Evolutionary conservation across 2,888 invertebrate genomes (phyloP), one percentile per base, ranked within the genome.

Genomic region (Epinotia bilunana): DNA sequence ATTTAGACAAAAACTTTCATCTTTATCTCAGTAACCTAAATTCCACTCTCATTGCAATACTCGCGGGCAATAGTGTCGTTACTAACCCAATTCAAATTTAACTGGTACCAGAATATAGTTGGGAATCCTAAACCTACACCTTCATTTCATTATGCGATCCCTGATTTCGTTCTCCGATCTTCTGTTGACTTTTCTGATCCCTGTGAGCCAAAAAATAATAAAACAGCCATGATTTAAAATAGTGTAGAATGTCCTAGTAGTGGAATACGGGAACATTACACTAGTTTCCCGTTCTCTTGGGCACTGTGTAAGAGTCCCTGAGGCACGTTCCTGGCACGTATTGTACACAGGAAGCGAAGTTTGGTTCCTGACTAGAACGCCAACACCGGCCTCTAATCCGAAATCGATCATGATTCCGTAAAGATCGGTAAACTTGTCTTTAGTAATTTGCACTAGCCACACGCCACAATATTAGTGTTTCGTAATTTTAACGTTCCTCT

Each of bases 341-440:
- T 72, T 71, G 72, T 72, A 72, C 65, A 75, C 75, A 72, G 72
- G 72, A 72, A 75, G 75, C 65, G 71, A 75, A 75, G 71, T 75
- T 75, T 62, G 75, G 67, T 49, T 60, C 65, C 61, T 65, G 65
- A 67, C 74, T 71, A 28, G 65, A 71, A 75, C 74, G 33, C 65
- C 71, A 75, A 75, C 65, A 75, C n/a, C 68, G 53, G 18, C 28
- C 60, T 65, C n/a, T 61, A 67, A 75, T 71, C 65, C 55, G 18
- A 49, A 61, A 65, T 61, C 61, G 71, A 71, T 75, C 55, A 74
- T 53, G 55, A 43, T 67, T 43, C 23, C n/a, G 57, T 43, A 43
- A 57, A 43, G 58, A 13, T 28, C 69, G 60, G 68, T 46, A 23
- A 69, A 58, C 58, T 20, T 39, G 7, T 53, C 53, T n/a, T 53